Evolutionary conservation across 2,113 vertebrate species (phyloP), one percentile per base, ranked within the genome.

Genomic region (Datnioides undecimradiatus): DNA sequence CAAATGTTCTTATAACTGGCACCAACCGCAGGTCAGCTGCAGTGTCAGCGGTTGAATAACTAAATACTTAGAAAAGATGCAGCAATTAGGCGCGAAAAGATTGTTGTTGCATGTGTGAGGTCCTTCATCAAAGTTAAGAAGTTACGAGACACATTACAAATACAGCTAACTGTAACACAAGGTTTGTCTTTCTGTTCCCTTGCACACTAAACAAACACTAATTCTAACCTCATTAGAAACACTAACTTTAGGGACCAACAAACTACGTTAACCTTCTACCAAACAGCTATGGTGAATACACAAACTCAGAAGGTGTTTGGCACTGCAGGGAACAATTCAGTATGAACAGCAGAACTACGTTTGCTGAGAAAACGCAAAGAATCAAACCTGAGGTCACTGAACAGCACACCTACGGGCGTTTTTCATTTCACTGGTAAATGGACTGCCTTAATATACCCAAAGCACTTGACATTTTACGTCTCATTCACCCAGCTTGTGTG

Each of bases 191-290:
- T 46, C 25, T 65, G 16, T 11, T 2, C 34, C 43, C 29, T 48
- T 19, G 40, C 27, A 46, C 25, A 29, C n/a, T n/a, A n/a, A 23
- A 23, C 21, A 3, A 23, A 43, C 45, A 49, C 16, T 65, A 11
- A 49, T 33, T 29, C 38, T 63, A 29, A 60, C 59, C 23, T 63
- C 59, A 19, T 13, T 63, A 62, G n/a, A 40, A 23, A 60, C 36
- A 40, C 57, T 23, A 3, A 38, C 38, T 60, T 60, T 25, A 59
- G 57, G n/a, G 34, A 38, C 58, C 34, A 38, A 38, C 9, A 21
- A 34, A 29, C 6, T 21, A 21, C 5, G 11, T 31, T 55, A 49
- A 49, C 2, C 49, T 25, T 51, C 49, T 51, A 25, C 48, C n/a
- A 17, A 19, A 45, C 43, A 12, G 21, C n/a, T 49, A 21, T 21